Base-by-base conservation (phyloP, 2,113 vertebrate genomes). In the Poeciliopsis turrubarensis region DNA sequence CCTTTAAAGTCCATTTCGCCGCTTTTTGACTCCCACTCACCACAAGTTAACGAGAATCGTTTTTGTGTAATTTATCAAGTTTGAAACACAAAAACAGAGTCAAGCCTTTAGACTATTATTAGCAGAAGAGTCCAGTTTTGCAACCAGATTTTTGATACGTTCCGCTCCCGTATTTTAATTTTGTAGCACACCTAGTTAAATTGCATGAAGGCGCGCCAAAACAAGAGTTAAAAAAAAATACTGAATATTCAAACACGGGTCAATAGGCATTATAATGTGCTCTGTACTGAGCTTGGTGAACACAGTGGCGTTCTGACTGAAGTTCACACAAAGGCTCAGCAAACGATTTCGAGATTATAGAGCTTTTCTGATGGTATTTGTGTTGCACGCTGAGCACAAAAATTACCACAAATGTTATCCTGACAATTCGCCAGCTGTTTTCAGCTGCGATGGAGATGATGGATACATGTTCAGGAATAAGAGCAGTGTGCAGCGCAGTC, bases 391-490 rank as follows among this genome's bases (percentile, higher is more conserved):
- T 4, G 6, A 54, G 4, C 13, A 15, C 64, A 51, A 54, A 51
- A 12, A 14, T 0, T 60, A 30, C 60, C 9, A 70, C 27, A 77
- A 11, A 64, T 73, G 29, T 64, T 39, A 65, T 39, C 60, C 11
- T 14, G 10, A 29, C 10, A 31, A 32, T n/a, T 26, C 22, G 13
- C 3, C 27, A 1, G 2, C 27, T 41, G 7, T 25, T 64, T 29
- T 41, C 25, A 70, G 30, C 57, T 26, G 34, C 1, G 29, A 64
- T 27, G 25, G 29, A 0, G 73, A 60, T 61, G 27, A 68, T 51
- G 1, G n/a, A 72, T 82, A 60, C n/a, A 54, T 12, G 14, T 31
- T 15, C 25, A 66, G 39, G 72, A 82, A 77, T 51, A 67, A 11
- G 5, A 72, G n/a, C 7, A 1, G 22, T 62, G 27, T 70, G 32